Evolutionary conservation across 2,797 vertebrate species (phyloP).

Genomic region (Poecile montanus): DNA sequence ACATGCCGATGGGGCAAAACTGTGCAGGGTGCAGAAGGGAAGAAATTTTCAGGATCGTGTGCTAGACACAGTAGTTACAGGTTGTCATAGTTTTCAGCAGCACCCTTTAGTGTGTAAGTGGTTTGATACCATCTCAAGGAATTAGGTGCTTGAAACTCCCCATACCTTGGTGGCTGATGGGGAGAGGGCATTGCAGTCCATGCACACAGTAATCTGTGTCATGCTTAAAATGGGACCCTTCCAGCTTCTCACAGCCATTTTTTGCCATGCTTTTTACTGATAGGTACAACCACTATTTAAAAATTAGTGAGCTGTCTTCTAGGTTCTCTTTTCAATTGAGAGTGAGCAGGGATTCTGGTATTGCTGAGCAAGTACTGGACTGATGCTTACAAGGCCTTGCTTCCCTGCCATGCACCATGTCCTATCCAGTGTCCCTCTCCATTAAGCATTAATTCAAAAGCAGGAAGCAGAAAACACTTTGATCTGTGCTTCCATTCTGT

Average conservation of each 20-base stretch:
- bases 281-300: not conserved
- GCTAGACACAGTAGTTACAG: not conserved
- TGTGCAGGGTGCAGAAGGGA: not conserved
- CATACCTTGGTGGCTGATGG: not conserved
- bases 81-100: not conserved
- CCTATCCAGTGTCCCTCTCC: not conserved
- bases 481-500: not conserved
- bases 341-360: not conserved
- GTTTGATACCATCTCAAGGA: not conserved
- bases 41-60: not conserved
- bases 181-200: conserved; percentile 7
- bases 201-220: not conserved
- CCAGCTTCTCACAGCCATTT: not conserved
- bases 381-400: not conserved
- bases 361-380: not conserved
- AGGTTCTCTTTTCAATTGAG: not conserved
- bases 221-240: not conserved
- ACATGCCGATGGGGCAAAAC: not conserved
- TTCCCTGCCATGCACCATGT: not conserved
- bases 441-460: not conserved
- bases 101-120: not conserved
- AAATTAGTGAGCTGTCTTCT: not conserved
- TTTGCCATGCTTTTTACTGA: not conserved
- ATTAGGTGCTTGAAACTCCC: not conserved
- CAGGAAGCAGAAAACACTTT: not conserved